Base-by-base conservation (phyloP, 2,797 vertebrate genomes). In the Adrianichthys oophorus region DNA sequence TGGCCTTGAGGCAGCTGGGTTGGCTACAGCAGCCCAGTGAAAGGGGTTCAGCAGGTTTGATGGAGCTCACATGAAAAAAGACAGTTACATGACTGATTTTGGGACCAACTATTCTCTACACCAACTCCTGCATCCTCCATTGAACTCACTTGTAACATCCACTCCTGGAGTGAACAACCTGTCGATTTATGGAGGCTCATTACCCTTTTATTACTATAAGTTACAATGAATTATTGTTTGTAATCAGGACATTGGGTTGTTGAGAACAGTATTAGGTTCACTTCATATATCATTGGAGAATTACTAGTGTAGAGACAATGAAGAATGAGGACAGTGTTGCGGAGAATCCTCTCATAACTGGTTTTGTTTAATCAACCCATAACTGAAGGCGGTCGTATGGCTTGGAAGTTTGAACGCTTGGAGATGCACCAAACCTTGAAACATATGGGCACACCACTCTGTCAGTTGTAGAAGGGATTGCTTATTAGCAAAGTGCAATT, bases 201-300 rank as follows among this genome's bases (percentile, higher is more conserved):
- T 90, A 92, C 56, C 82, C 62, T 78, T 88, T 91, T 90, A 91
- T 90, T 89, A 88, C 83, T 76, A 71, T 84, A 90, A 89, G 83
- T 89, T 89, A 87, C 87, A 83, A 82, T 90, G 87, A 92, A 88
- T 89, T 89, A 92, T 89, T 89, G 83, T 90, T 88, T 87, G 83
- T 89, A 90, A 91, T 90, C 85, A 85, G 85, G 69, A 88, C 84
- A 84, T 79, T 85, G 82, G 80, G 81, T 83, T 84, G 68, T 77
- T 83, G 85, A 89, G 80, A 85, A 90, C 70, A 86, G 70, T 88
- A 85, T 85, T 83, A 74, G 66, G 63, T 79, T 79, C 65, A 59
- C 62, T 86, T 85, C 86, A 84, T 93, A 85, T 67, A 92, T 92
- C 90, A 91, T 15, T 63, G 55, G 65, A 77, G 37, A 83, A 82